Percentiles rank a stretch among this genome's conserved stretches.
These are phyloP conservation scores for Cryptoblepharus egeriae DNA, from an alignment of 2,797 vertebrate species.

Conservation along the genomic window DNA sequence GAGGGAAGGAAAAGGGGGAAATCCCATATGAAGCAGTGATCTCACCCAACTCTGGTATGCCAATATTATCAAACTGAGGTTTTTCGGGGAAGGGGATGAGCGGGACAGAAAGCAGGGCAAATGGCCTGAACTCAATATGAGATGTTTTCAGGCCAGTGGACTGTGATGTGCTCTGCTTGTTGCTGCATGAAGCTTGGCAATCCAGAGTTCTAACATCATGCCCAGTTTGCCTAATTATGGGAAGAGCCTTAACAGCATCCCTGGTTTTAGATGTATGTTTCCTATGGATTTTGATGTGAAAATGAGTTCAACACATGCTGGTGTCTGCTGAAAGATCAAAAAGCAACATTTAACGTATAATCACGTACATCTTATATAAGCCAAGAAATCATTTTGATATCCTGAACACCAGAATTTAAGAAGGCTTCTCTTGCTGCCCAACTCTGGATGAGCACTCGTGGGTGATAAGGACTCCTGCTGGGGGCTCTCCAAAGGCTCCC, in stretches of 20 bases:
- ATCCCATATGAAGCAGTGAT: background rate
- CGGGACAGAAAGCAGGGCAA: no score
- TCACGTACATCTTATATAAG: no score
- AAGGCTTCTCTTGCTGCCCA: background rate
- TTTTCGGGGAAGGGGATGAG: no score
- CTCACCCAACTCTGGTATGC: background rate
- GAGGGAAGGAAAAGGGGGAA: no score
- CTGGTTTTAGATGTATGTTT: background rate
- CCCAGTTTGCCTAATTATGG: accelerated
- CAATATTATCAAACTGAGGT: no score
- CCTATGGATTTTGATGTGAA: background rate
- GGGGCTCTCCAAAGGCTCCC: no score
- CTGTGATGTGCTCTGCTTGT: no score
- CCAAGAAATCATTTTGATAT: background rate
- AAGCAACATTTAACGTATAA: background rate
- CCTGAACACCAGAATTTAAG: background rate
- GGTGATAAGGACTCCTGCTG: no score
- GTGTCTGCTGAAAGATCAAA: background rate
- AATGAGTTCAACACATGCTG: background rate
- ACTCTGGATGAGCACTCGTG: background rate
- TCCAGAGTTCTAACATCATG: no score
- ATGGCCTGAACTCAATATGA: background rate
- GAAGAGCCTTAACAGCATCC: background rate
- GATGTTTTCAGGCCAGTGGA: background rate
- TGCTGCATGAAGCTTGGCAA: background rate